These are phyloP conservation scores for Agrypnus murinus DNA, from an alignment of 2,888 invertebrate genomes.

Conservation along the genomic window DNA sequence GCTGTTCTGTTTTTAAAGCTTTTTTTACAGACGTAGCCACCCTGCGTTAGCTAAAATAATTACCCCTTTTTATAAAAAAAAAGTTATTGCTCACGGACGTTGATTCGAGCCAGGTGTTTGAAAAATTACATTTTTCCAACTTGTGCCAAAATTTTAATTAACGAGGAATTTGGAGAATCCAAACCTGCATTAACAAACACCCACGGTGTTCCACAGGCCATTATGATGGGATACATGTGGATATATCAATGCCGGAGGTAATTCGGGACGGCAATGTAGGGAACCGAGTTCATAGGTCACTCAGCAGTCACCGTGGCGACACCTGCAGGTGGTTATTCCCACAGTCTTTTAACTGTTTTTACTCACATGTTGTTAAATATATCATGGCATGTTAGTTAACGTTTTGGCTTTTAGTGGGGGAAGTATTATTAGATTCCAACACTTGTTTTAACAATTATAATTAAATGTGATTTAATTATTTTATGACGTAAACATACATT, in stretches of 20 bases:
- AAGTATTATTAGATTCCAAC: background rate
- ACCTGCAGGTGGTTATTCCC: constrained; percentile 62
- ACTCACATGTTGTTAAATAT: constrained; percentile 32
- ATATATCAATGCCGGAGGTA: constrained; percentile 49
- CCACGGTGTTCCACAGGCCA: constrained; percentile 42
- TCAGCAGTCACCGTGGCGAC: constrained; percentile 59
- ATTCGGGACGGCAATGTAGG: constrained; percentile 34
- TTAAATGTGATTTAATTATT: no score
- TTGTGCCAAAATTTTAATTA: constrained; percentile 12
- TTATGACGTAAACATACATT: background rate
- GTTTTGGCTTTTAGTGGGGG: background rate
- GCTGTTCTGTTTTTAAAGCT: no score
- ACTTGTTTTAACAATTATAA: no score
- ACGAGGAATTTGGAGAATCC: constrained; percentile 25
- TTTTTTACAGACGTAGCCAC: no score
- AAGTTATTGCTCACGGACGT: no score
- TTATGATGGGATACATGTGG: constrained; percentile 50
- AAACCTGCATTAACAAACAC: constrained; percentile 30
- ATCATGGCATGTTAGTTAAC: constrained; percentile 36
- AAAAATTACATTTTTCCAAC: no score
- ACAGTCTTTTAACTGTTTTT: constrained; percentile 48
- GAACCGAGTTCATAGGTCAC: constrained; percentile 61
- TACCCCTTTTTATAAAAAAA: no score
- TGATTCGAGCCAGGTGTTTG: no score
- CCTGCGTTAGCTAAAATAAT: no score